Conservation (phyloP, 2,797 vertebrate genomes). For the Sebastes wilsoni region DNA sequence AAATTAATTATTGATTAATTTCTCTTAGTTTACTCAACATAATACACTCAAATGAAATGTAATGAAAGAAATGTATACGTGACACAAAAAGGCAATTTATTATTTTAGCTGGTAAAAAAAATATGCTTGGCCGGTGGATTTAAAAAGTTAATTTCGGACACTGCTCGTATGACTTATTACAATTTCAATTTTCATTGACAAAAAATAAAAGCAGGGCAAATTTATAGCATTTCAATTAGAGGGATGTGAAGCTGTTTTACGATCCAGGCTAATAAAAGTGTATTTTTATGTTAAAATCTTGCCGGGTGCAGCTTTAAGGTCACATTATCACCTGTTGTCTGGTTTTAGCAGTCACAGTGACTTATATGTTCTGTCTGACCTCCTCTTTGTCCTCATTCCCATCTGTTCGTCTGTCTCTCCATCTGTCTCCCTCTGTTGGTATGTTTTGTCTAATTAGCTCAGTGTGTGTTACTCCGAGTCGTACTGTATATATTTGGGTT, state of each 20-base stretch:
- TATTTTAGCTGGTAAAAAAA: too few species aligned
- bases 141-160: too few species aligned
- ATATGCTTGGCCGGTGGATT: too few species aligned
- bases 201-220: not conserved
- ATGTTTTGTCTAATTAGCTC: slow-evolving; percentile 14
- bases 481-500: not conserved
- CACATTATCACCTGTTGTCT: slow-evolving; percentile 57
- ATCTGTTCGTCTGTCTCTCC: slow-evolving; percentile 61
- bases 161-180: not conserved
- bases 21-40: too few species aligned
- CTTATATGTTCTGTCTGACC: slow-evolving; percentile 61
- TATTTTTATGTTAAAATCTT: slow-evolving; percentile 31
- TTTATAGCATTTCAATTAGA: not conserved
- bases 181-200: not conserved
- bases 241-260: not conserved
- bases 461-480: slow-evolving; percentile 10
- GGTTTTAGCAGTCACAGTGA: slow-evolving; percentile 42
- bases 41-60: too few species aligned
- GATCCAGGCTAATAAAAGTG: not conserved
- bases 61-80: too few species aligned
- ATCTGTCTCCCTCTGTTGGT: slow-evolving; percentile 41
- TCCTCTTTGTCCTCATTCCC: slow-evolving; percentile 63
- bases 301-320: slow-evolving; percentile 53
- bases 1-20: too few species aligned
- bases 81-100: too few species aligned